Evolutionary conservation across 2,113 vertebrate species (phyloP).

Genomic region (Ageneiosus marmoratus): DNA sequence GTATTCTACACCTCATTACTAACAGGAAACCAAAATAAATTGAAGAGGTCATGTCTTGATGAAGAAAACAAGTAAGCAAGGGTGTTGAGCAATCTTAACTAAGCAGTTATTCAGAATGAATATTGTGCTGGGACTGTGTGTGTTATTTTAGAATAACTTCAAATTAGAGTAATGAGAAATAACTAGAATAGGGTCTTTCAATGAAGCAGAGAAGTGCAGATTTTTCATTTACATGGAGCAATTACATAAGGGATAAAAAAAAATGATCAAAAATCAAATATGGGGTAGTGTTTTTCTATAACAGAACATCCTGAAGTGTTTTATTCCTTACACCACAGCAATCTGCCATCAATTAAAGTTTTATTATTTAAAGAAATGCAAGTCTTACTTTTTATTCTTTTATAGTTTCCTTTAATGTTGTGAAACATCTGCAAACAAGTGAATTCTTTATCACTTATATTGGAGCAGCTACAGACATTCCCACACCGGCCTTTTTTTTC

Average conservation of each 20-base stretch:
- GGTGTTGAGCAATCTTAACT: not conserved
- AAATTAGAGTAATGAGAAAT: not conserved
- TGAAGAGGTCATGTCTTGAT: not conserved
- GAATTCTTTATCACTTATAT: not conserved
- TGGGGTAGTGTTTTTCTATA: not conserved
- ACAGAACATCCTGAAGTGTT: not conserved
- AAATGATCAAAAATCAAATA: not conserved
- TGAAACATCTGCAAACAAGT: not conserved
- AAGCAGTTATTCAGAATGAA: constrained; percentile 32
- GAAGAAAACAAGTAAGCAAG: not conserved
- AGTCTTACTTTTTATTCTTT: not conserved
- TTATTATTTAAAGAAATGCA: not conserved
- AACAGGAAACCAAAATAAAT: not conserved
- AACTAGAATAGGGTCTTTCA: not conserved
- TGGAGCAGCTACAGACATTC: not conserved
- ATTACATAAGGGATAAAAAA: not conserved
- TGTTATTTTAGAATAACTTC: not conserved
- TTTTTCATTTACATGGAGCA: not conserved
- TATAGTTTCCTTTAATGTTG: not conserved
- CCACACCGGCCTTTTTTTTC: no score
- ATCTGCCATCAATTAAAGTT: not conserved
- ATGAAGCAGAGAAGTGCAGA: not conserved
- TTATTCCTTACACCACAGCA: not conserved
- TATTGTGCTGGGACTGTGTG: not conserved
- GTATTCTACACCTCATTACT: not conserved